Conservation (phyloP, 2,888 invertebrate species). For the Adelognathus sp. region DNA sequence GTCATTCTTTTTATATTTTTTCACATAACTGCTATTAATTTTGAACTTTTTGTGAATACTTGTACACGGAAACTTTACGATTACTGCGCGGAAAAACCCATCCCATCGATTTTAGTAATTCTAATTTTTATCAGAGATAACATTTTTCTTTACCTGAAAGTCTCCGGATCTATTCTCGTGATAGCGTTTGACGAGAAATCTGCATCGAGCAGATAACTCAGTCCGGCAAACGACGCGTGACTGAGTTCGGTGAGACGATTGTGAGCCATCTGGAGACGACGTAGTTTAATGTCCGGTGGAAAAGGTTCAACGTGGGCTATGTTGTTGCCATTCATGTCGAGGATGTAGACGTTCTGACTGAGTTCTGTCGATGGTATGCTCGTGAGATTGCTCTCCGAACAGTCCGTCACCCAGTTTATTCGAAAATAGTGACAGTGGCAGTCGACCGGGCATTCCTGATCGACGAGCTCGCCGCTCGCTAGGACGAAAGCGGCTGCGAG, state of each 20-base stretch:
- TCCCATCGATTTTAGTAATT: no score
- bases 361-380: constrained; percentile 87
- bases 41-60: no score
- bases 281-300: constrained; percentile 87
- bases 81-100: no score
- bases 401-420: constrained; percentile 90
- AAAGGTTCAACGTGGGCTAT: constrained; percentile 85
- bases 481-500: constrained; percentile 65
- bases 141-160: constrained; percentile 84
- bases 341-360: constrained; percentile 87
- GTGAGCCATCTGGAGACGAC: constrained; percentile 87
- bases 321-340: constrained; percentile 88
- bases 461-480: constrained; percentile 86
- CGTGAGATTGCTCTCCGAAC: constrained; percentile 88
- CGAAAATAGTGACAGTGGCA: constrained; percentile 90
- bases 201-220: constrained; percentile 87
- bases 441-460: constrained; percentile 88
- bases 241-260: constrained; percentile 85
- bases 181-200: constrained; percentile 88
- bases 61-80: no score
- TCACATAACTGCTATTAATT: no score
- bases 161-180: constrained; percentile 85
- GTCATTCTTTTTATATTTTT: no score
- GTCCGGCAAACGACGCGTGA: constrained; percentile 85
- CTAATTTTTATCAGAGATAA: neutral